phyloP scores from a whole-genome alignment of 2,888 invertebrate genomes.

The Brenthis ino region DNA sequence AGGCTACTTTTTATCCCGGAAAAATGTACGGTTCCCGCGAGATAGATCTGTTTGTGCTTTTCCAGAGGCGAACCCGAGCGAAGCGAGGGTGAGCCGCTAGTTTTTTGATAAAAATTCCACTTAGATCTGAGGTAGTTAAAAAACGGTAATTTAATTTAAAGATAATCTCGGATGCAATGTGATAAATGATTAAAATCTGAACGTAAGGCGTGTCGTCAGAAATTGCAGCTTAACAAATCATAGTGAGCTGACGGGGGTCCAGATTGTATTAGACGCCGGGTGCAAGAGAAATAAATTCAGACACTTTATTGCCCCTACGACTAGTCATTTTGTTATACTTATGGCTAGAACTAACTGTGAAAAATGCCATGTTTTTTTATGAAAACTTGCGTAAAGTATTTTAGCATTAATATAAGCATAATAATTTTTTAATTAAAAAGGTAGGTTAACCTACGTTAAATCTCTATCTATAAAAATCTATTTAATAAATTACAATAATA shows the following conservation, averaged over 20 bases:
- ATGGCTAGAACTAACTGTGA: neutral
- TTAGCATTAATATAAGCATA: too few species aligned
- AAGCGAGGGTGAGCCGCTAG: too few species aligned
- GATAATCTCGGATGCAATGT: neutral
- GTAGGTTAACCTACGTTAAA: too few species aligned
- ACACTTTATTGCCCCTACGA: conserved; percentile 24
- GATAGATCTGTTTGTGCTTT: too few species aligned
- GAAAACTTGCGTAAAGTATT: too few species aligned
- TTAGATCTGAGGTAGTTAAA: neutral
- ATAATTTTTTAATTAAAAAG: too few species aligned
- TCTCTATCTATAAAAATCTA: too few species aligned
- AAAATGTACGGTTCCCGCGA: too few species aligned
- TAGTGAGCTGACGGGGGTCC: conserved; percentile 17
- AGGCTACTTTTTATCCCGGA: too few species aligned
- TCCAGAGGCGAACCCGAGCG: too few species aligned
- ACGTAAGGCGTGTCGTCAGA: conserved; percentile 18
- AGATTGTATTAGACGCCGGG: conserved; percentile 29
- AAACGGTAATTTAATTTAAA: conserved; percentile 16
- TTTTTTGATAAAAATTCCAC: too few species aligned
- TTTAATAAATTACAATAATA: too few species aligned
- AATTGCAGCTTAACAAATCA: conserved; percentile 28
- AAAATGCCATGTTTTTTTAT: neutral
- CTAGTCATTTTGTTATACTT: neutral
- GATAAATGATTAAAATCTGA: conserved; percentile 4
- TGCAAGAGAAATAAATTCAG: conserved; percentile 28